Conservation (phyloP, 2,113 vertebrate species). For the Psilopsiagon aymara region DNA sequence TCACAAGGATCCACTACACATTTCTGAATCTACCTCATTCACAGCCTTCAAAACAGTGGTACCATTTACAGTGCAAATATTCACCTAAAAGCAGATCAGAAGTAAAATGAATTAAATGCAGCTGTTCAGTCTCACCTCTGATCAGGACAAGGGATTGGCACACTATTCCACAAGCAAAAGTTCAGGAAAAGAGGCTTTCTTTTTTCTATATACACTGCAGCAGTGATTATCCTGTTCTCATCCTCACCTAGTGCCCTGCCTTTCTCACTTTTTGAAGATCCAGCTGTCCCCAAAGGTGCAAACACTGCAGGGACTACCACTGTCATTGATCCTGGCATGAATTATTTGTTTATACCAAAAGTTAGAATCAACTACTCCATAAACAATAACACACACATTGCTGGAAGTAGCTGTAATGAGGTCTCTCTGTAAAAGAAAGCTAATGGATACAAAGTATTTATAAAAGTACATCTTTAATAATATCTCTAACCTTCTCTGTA, state of each 20-base stretch:
- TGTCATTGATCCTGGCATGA: not conserved
- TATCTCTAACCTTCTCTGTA: not conserved
- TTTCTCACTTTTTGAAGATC: not conserved
- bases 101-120: not conserved
- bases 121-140: not conserved
- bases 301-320: not conserved
- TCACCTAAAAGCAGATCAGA: not conserved
- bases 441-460: not conserved
- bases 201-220: not conserved
- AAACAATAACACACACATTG: not conserved
- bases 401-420: not conserved
- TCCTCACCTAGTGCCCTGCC: not conserved
- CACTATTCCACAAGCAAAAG: not conserved
- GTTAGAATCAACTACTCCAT: not conserved
- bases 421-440: not conserved
- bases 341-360: not conserved
- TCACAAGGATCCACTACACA: not conserved
- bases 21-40: not conserved
- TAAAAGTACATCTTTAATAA: not conserved
- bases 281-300: not conserved
- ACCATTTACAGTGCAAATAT: not conserved
- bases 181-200: not conserved
- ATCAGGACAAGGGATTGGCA: not conserved
- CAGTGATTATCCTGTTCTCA: not conserved
- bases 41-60: not conserved